phyloP scores from a whole-genome alignment of 1,140 invertebrate species.

The Hypsibius dujardini region DNA sequence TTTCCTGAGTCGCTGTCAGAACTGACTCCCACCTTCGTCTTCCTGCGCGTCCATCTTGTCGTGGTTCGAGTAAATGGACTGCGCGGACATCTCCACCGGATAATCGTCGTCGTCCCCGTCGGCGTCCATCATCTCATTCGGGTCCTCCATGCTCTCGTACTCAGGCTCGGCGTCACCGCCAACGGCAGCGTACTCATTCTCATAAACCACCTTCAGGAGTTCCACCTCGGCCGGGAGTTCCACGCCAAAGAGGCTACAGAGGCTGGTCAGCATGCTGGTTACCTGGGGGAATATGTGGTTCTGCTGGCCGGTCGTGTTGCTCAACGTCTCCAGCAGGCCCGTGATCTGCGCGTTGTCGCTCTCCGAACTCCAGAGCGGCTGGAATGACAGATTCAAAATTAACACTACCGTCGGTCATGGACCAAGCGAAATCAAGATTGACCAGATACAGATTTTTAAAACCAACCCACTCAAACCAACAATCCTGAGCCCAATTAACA shows the following conservation, averaged over 20 bases:
- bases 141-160: conserved; percentile 22
- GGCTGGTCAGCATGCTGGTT: conserved; percentile 16
- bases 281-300: conserved; percentile 21
- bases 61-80: no score
- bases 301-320: conserved; percentile 13
- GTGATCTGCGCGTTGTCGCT: conserved; percentile 17
- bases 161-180: conserved; percentile 14
- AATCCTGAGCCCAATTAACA: no score
- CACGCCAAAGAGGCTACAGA: conserved; percentile 18
- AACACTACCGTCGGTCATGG: no score
- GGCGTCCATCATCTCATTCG: no score
- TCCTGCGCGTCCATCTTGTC: conserved; percentile 23
- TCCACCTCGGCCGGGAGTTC: conserved; percentile 17
- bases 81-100: conserved; percentile 22
- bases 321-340: conserved; percentile 19
- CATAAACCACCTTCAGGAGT: not conserved
- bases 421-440: no score
- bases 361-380: conserved; percentile 20
- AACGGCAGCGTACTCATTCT: not conserved
- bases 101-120: conserved; percentile 24
- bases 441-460: no score
- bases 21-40: conserved; percentile 21
- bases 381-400: no score
- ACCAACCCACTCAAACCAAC: no score
- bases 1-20: no score